Evolutionary conservation across 2,797 vertebrate species (phyloP).

Genomic region (Macropus fuliginosus): DNA sequence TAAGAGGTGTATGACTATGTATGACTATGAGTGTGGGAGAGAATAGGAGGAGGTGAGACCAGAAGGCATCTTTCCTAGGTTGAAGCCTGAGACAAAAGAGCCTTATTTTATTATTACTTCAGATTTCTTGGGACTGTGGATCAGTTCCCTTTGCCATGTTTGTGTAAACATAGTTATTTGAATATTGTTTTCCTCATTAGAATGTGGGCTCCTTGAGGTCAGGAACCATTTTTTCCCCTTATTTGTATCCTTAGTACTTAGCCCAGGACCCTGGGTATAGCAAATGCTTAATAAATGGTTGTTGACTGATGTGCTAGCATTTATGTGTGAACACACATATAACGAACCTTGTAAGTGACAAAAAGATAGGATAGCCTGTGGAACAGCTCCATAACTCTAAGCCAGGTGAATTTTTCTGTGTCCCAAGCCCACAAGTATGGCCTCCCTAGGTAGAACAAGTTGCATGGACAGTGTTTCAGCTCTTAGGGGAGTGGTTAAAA

Average conservation of each 20-base stretch:
- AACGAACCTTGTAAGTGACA: neutral
- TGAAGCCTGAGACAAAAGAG: neutral
- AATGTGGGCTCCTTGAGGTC: neutral
- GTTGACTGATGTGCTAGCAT: neutral
- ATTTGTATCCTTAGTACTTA: neutral
- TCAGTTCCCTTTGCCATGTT: neutral
- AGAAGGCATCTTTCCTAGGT: neutral
- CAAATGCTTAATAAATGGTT: neutral
- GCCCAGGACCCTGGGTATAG: neutral
- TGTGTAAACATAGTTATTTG: neutral
- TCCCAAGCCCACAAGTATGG: neutral
- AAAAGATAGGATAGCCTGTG: neutral
- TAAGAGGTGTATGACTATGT: neutral
- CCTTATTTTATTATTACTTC: neutral
- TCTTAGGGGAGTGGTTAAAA: neutral
- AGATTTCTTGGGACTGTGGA: neutral
- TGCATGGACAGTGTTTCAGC: neutral
- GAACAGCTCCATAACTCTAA: neutral
- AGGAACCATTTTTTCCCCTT: neutral
- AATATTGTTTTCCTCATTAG: neutral
- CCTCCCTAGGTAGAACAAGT: neutral
- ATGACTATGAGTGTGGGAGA: neutral
- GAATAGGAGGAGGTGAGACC: neutral
- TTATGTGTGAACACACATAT: neutral
- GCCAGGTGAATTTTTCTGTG: neutral